These are phyloP conservation scores for Orchesellides sinensis DNA, from an alignment of 2,888 invertebrate species.

Conservation along the genomic window DNA sequence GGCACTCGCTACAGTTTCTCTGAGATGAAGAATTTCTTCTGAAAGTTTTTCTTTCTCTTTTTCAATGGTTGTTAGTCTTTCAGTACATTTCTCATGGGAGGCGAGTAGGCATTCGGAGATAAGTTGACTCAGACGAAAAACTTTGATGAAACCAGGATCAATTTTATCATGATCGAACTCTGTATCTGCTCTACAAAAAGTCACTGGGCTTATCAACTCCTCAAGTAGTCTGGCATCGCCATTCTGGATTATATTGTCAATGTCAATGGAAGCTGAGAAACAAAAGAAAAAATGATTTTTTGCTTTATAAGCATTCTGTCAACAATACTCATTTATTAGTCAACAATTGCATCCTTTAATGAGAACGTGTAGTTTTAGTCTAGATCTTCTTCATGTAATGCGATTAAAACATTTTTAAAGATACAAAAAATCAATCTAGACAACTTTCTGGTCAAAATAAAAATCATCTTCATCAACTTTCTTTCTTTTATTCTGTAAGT, in stretches of 20 bases:
- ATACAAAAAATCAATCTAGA: not conserved
- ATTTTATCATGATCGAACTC: slow-evolving; percentile 67
- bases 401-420: not conserved
- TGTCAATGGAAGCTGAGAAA: slow-evolving; percentile 66
- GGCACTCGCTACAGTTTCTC: slow-evolving; percentile 58
- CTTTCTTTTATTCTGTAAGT: not conserved
- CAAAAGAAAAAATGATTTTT: not conserved
- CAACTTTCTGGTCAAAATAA: too few relatives aligned
- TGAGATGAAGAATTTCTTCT: slow-evolving; percentile 64
- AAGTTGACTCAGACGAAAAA: slow-evolving; percentile 69
- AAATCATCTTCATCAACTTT: not conserved
- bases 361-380: not conserved
- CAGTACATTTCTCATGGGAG: slow-evolving; percentile 42
- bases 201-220: slow-evolving; percentile 65
- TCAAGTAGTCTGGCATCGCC: slow-evolving; percentile 55
- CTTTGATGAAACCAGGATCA: slow-evolving; percentile 72
- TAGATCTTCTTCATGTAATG: not conserved
- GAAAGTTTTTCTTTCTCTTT: slow-evolving; percentile 50
- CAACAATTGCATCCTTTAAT: too few relatives aligned
- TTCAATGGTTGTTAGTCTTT: slow-evolving; percentile 43
- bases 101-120: slow-evolving; percentile 64
- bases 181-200: slow-evolving; percentile 68
- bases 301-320: not conserved
- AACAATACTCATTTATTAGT: too few relatives aligned
- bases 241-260: slow-evolving; percentile 67